Evolutionary conservation across 2,113 vertebrate species (phyloP).

Genomic region (Mastomys natalensis): DNA sequence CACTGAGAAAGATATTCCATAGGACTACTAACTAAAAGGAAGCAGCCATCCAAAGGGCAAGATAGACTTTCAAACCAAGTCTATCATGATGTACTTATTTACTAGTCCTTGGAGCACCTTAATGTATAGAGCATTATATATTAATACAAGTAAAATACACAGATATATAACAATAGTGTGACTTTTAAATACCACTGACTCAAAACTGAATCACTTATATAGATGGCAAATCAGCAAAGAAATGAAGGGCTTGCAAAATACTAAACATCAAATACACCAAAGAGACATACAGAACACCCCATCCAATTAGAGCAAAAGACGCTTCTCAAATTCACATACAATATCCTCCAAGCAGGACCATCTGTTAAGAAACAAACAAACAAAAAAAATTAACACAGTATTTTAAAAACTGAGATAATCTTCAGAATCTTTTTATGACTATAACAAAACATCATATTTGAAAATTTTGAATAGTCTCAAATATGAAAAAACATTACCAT

Average conservation of each 20-base stretch:
- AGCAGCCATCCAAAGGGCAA: neutral
- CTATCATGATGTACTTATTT: neutral
- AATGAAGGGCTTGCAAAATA: neutral
- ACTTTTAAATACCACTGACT: neutral
- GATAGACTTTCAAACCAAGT: neutral
- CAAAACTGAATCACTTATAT: neutral
- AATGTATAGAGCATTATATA: neutral
- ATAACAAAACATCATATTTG: neutral
- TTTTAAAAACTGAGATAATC: neutral
- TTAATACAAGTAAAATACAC: neutral
- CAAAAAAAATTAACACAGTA: neutral
- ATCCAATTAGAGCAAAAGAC: neutral
- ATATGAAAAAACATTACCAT: neutral
- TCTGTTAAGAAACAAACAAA: neutral
- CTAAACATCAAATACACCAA: neutral
- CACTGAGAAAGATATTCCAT: neutral
- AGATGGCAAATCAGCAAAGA: neutral
- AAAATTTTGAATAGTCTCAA: neutral
- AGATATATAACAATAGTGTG: neutral
- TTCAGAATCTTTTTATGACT: neutral
- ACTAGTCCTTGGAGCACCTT: neutral
- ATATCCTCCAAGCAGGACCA: neutral
- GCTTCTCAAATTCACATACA: neutral
- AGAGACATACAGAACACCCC: neutral
- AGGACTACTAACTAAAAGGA: neutral